These are phyloP conservation scores for Calliopsis andreniformis DNA, from an alignment of 1,140 invertebrate species.

Conservation along the genomic window DNA sequence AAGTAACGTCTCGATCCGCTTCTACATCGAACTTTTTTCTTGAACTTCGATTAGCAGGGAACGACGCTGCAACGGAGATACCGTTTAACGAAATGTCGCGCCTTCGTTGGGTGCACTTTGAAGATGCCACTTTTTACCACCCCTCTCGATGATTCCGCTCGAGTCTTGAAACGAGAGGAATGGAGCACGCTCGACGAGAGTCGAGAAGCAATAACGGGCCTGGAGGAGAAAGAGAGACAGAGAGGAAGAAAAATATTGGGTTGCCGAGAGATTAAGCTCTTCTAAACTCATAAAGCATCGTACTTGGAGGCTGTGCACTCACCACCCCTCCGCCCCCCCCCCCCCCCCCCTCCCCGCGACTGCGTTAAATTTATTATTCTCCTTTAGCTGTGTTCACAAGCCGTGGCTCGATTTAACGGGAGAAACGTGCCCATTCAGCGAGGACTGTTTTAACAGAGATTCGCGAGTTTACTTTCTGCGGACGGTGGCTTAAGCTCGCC, in stretches of 20 bases:
- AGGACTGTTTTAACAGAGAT: neutral
- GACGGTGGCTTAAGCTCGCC: neutral
- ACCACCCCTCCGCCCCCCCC: no score
- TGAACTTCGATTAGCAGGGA: conserved; percentile 22
- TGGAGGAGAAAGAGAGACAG: neutral
- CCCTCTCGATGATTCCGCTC: neutral
- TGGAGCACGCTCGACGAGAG: conserved; percentile 17
- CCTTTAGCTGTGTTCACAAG: conserved; percentile 3
- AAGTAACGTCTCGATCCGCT: no score
- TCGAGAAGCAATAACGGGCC: conserved; percentile 27
- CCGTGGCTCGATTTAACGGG: conserved; percentile 13
- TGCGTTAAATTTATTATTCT: conserved; percentile 46
- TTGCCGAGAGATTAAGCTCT: conserved; percentile 43
- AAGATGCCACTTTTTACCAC: no score
- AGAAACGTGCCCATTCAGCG: conserved; percentile 10
- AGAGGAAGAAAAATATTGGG: conserved; percentile 54
- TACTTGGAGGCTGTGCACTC: neutral
- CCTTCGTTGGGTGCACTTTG: no score
- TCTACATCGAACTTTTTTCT: no score
- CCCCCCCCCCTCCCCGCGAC: neutral
- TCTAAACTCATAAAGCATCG: conserved; percentile 49
- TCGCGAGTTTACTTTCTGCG: neutral
- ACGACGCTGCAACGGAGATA: neutral
- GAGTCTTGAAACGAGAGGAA: conserved; percentile 11
- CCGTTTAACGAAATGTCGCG: no score